Evolutionary conservation across 2,797 vertebrate genomes (phyloP).

Genomic region (Ptychadena robeensis): DNA sequence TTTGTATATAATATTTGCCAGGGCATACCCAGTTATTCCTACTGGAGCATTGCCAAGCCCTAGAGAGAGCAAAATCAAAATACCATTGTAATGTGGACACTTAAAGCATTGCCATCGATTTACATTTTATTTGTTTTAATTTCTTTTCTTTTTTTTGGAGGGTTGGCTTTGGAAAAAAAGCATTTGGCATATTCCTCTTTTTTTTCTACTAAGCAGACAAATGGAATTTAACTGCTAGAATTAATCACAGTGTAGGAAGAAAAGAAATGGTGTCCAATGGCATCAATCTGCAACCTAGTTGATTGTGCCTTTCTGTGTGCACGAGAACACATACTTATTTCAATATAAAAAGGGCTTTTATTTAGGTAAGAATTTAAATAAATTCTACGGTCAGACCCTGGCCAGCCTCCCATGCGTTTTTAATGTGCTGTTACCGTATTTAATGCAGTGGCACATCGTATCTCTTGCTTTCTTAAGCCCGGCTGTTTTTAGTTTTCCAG

Average conservation of each 20-base stretch:
- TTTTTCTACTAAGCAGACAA: slow-evolving; percentile 14
- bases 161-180: slow-evolving; percentile 8
- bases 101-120: slow-evolving; percentile 20
- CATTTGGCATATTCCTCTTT: slow-evolving; percentile 32
- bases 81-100: slow-evolving; percentile 45
- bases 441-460: slow-evolving; percentile 62
- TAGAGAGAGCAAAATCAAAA: slow-evolving; percentile 52
- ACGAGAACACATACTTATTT: slow-evolving; percentile 42
- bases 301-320: slow-evolving; percentile 8
- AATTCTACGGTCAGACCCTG: slow-evolving; percentile 46
- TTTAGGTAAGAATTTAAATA: slow-evolving; percentile 60
- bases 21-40: slow-evolving; percentile 34
- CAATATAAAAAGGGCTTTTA: slow-evolving; percentile 54
- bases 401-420: slow-evolving; percentile 59
- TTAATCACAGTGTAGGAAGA: slow-evolving; percentile 29
- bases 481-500: slow-evolving; percentile 51
- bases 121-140: slow-evolving; percentile 24
- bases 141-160: slow-evolving; percentile 37
- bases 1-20: slow-evolving; percentile 57
- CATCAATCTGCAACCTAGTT: not conserved
- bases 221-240: slow-evolving; percentile 42
- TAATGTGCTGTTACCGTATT: slow-evolving; percentile 62
- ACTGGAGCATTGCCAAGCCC: slow-evolving; percentile 48
- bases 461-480: slow-evolving; percentile 60
- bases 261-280: slow-evolving; percentile 23